Conservation (phyloP, 2,113 vertebrate species). For the Macroglossus sobrinus region DNA sequence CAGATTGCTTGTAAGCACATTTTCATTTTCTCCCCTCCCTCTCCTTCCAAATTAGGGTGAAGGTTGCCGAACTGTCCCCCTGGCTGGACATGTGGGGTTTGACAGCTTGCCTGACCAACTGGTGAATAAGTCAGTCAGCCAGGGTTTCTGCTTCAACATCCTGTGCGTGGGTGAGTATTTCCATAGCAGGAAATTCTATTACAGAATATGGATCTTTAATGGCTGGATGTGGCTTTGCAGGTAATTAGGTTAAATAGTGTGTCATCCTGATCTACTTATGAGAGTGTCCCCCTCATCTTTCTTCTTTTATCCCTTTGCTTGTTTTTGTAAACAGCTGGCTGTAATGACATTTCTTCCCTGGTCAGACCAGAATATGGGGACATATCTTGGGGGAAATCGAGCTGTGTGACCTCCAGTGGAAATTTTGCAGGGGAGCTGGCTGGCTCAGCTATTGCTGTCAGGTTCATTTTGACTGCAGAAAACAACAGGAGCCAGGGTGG, state of each 20-base stretch:
- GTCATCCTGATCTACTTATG: constrained; percentile 58
- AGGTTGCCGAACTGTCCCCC: constrained; percentile 92
- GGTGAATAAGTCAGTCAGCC: constrained; percentile 98
- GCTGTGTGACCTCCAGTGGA: constrained; percentile 30
- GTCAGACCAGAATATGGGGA: not conserved
- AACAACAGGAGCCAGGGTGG: constrained; percentile 19
- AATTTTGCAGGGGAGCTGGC: constrained; percentile 23
- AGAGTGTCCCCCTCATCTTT: not conserved
- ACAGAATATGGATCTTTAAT: constrained; percentile 74
- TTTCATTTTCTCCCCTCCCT: constrained; percentile 43
- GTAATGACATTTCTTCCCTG: constrained; percentile 44
- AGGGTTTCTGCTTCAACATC: constrained; percentile 99
- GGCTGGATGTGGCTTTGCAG: constrained; percentile 70
- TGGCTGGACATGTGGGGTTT: constrained; percentile 97
- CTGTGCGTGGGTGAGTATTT: constrained; percentile 98
- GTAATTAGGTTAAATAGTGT: constrained; percentile 73
- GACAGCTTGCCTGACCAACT: constrained; percentile 99
- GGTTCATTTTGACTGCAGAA: constrained; percentile 22
- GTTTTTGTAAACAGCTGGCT: constrained; percentile 5
- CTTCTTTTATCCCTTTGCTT: constrained; percentile 6
- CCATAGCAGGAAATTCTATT: constrained; percentile 79
- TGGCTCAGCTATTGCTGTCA: not conserved
- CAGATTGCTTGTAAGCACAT: constrained; percentile 11
- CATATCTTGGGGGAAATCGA: not conserved
- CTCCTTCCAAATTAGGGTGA: constrained; percentile 86